These are phyloP conservation scores for Caenorhabditis tropicalis DNA, from an alignment of 1,140 invertebrate species.

Conservation along the genomic window DNA sequence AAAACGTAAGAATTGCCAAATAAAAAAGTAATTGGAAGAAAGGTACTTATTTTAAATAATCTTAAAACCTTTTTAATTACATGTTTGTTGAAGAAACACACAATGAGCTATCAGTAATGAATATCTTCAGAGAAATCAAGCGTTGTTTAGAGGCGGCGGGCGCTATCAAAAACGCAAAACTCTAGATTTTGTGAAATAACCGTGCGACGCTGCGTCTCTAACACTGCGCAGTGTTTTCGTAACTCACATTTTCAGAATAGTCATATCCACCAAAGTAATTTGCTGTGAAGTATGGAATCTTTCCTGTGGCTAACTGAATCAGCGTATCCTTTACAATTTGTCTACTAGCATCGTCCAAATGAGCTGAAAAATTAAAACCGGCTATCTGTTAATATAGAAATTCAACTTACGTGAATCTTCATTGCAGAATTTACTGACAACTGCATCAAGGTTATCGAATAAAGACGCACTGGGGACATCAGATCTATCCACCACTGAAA, in stretches of 20 bases:
- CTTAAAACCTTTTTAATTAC: too few relatives aligned
- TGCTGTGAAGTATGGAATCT: constrained; percentile 25
- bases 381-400: too few relatives aligned
- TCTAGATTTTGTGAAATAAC: too few relatives aligned
- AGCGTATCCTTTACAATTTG: constrained; percentile 8
- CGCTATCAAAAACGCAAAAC: too few relatives aligned
- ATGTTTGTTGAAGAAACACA: too few relatives aligned
- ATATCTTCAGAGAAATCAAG: too few relatives aligned
- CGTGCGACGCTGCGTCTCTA: too few relatives aligned
- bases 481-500: constrained; percentile 1
- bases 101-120: too few relatives aligned
- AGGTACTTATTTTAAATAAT: too few relatives aligned
- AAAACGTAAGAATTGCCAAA: not conserved
- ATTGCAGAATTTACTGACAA: constrained; percentile 18
- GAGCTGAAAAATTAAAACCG: not conserved
- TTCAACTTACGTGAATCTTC: not conserved
- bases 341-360: not conserved
- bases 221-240: too few relatives aligned
- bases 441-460: constrained; percentile 16
- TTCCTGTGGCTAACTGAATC: not conserved
- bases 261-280: constrained; percentile 30
- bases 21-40: too few relatives aligned
- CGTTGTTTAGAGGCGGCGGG: too few relatives aligned
- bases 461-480: constrained; percentile 15
- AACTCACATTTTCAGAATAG: not conserved